These are phyloP conservation scores for Crepidodera aurea DNA, from an alignment of 2,888 invertebrate species.

Conservation along the genomic window DNA sequence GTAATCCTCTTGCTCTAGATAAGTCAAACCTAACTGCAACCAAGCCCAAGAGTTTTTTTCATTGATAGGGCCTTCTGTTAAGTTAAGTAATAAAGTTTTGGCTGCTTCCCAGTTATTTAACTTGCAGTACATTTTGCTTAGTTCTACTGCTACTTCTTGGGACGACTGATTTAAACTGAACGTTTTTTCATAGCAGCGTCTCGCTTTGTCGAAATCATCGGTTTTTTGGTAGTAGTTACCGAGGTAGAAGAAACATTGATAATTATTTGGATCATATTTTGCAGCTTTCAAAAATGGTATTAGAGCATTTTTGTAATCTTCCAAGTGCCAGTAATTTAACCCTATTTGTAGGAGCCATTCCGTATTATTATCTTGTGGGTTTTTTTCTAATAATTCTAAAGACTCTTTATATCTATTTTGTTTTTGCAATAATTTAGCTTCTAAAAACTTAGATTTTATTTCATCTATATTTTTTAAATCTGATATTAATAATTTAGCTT, in stretches of 20 bases:
- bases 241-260: conserved; percentile 76
- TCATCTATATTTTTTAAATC: conserved; percentile 53
- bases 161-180: conserved; percentile 75
- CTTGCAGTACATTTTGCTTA: conserved; percentile 79
- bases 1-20: conserved; percentile 76
- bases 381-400: conserved; percentile 61
- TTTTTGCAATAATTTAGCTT: conserved; percentile 64
- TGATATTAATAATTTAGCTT: conserved; percentile 56
- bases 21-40: conserved; percentile 84
- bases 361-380: conserved; percentile 59
- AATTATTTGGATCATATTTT: conserved; percentile 77
- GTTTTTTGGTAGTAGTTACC: conserved; percentile 76
- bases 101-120: conserved; percentile 73
- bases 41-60: conserved; percentile 74
- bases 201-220: conserved; percentile 76
- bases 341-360: conserved; percentile 69
- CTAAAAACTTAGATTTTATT: conserved; percentile 59
- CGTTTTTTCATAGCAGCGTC: conserved; percentile 86
- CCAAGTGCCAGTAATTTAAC: conserved; percentile 67
- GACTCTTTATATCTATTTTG: conserved; percentile 66
- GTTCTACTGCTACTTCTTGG: conserved; percentile 72
- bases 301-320: conserved; percentile 69
- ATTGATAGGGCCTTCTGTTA: conserved; percentile 60
- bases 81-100: conserved; percentile 68
- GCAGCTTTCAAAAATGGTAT: conserved; percentile 74